Evolutionary conservation across 2,113 vertebrate species (phyloP), one percentile per base, ranked within the genome.

Genomic region (Argyrosomus japonicus): DNA sequence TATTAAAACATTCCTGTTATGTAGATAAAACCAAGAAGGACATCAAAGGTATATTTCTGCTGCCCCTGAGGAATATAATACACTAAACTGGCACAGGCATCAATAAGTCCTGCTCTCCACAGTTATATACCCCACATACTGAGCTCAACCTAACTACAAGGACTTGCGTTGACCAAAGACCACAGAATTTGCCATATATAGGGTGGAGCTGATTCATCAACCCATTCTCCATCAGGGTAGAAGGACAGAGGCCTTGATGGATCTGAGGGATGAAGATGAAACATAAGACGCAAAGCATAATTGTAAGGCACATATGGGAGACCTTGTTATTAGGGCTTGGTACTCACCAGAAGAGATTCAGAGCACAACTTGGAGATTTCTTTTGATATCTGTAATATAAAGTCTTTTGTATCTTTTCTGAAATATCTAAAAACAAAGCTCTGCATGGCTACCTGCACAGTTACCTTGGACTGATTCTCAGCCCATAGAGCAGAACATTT

Each of bases 311-410:
- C 43, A 36, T 23, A n/a, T 1, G 10, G 15, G 60, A 56, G 19
- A 74, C 81, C 87, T 85, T 93, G 88, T 92, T 65, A 92, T 92
- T 91, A 91, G 68, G 54, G 75, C 48, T 75, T 57, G 10, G 40
- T 27, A 21, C 51, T 83, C 47, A 61, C 47, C 56, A 57, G 64
- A 23, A 69, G 51, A 60, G 36, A 54, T 63, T 77, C 11, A 29
- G 40, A 72, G 81, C 36, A 51, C 13, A 62, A 48, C 32, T 29
- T 61, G 6, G 60, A 79, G 56, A 68, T 81, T 88, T 87, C 25
- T 68, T 82, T 83, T 64, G 27, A 81, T 75, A 82, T 77, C 10
- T 75, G 14, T 23, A 65, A 86, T 77, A n/a, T 61, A 50, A 64
- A 70, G 7, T 40, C 36, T 3, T 60, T 68, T 77, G 8, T 4